phyloP scores from a whole-genome alignment of 2,797 vertebrate species.

The Jordanella pulchra region DNA sequence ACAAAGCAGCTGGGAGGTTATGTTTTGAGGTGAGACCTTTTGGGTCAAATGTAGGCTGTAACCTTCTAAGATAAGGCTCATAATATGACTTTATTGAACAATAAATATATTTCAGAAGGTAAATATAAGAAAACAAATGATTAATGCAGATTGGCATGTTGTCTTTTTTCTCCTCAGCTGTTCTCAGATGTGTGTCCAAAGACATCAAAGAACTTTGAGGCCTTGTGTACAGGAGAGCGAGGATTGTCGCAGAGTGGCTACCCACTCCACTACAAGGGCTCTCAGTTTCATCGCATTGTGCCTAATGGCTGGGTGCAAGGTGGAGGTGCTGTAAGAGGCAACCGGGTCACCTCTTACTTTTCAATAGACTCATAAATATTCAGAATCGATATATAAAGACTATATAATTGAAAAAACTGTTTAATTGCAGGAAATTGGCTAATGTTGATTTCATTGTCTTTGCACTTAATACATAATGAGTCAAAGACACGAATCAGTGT shows the following conservation, averaged over 20 bases:
- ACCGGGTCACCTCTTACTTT: background rate
- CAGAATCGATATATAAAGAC: background rate
- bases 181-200: constrained; percentile 88
- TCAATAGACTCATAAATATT: constrained; percentile 1
- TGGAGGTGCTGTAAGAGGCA: constrained; percentile 79
- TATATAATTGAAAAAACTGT: background rate
- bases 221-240: constrained; percentile 83
- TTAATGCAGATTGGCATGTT: constrained; percentile 1
- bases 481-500: background rate
- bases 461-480: background rate
- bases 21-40: constrained; percentile 85
- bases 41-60: background rate
- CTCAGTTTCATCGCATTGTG: constrained; percentile 88
- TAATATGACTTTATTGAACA: background rate
- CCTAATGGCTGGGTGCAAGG: constrained; percentile 90
- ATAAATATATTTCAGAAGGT: background rate
- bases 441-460: background rate
- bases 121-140: background rate
- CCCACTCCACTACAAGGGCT: constrained; percentile 83
- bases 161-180: constrained; percentile 75
- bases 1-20: constrained; percentile 78
- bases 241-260: constrained; percentile 68
- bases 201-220: constrained; percentile 87
- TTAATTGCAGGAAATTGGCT: constrained; percentile 1
- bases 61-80: background rate